Conservation (phyloP, 1,140 invertebrate genomes). For the Pentalonia nigronervosa region DNA sequence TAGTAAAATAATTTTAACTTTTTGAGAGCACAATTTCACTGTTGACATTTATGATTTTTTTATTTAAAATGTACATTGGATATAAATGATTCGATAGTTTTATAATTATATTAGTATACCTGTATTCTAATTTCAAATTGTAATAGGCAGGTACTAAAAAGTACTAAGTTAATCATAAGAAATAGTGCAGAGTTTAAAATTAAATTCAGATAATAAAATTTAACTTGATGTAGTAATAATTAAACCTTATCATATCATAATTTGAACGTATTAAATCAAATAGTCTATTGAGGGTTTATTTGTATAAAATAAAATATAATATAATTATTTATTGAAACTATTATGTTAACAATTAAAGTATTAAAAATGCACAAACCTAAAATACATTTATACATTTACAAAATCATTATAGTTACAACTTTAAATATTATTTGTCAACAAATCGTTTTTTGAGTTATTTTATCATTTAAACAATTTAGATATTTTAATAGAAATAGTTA, state of each 20-base stretch:
- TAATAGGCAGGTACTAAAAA: background rate
- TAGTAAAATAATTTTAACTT: background rate
- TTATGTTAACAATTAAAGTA: background rate
- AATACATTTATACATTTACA: background rate
- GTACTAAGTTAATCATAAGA: conserved; percentile 1
- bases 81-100: background rate
- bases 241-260: background rate
- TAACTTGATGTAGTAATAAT: background rate
- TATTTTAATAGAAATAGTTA: no score
- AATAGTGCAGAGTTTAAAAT: background rate
- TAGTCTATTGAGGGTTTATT: background rate
- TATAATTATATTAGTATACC: background rate
- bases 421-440: background rate
- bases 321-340: background rate
- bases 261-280: background rate
- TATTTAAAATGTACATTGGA: background rate
- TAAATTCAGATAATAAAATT: background rate
- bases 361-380: background rate
- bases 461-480: no score
- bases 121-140: background rate
- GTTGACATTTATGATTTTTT: background rate
- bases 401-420: background rate
- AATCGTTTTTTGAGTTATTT: background rate
- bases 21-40: background rate
- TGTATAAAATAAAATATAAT: background rate